Base-by-base conservation (phyloP, 1,140 invertebrate genomes). In the Cotesia glomerata region DNA sequence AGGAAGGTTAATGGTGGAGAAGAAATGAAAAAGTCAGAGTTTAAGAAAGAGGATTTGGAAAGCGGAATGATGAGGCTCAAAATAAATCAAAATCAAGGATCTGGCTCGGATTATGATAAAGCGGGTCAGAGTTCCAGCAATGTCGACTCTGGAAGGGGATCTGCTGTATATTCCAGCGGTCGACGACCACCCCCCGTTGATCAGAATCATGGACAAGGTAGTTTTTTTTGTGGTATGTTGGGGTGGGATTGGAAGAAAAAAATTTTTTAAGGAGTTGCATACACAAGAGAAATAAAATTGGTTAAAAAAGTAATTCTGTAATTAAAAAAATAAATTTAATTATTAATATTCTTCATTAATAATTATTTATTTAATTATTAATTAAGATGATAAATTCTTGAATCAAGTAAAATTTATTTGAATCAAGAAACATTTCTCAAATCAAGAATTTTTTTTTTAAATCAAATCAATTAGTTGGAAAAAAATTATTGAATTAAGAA, bases 161-260 rank as follows among this genome's bases (percentile, higher is more conserved):
- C 92, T 77, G 92, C 92, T 11, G 91, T 92, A 58, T 93, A 93
- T 82, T 93, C 92, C 11, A 94, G 92, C 78, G 92, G 91, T 1
- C 84, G 91, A 71, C 80, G 90, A 77, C 89, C 90, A 2, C 80
- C 81, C 11, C 81, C 82, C 0, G 82, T 86, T 32, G 82, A 85
- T 72, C 75, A 74, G 65, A 69, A 51, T 54, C 64, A 72, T 51
- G 35, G 45, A 3, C 71, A 58, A 72, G 49, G 45, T 71, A 35
- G n/a, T 64, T 5, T 54, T 69, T 34, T 52, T 32, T 49, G 13
- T 16, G 5, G 5, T 34, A 16, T 59, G 32, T 32, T 14, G 1
- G 36, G 2, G 13, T 26, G 26, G 45, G 2, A 35, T 0, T 26
- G 35, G 4, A 5, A 63, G 5, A 49, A 9, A 3, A 7, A 49